phyloP scores from a whole-genome alignment of 2,113 vertebrate genomes.

The Bujurquina vittata region DNA sequence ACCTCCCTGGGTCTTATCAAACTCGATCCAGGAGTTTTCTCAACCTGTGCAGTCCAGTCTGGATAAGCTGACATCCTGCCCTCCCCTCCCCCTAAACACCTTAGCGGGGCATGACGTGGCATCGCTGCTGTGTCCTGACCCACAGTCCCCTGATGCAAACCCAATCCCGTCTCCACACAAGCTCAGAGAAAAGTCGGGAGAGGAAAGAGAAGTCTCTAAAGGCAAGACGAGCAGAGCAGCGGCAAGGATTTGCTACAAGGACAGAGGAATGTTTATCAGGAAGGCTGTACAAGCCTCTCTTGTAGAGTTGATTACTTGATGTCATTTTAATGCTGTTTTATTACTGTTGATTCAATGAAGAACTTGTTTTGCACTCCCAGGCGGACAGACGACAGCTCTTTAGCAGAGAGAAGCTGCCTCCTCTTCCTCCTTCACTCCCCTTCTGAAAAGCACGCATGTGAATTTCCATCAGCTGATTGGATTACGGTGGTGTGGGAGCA shows the following conservation, averaged over 20 bases:
- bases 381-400: slow-evolving; percentile 62
- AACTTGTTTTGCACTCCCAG: slow-evolving; percentile 78
- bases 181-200: slow-evolving; percentile 42
- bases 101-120: slow-evolving; percentile 22
- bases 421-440: slow-evolving; percentile 43
- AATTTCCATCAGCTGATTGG: slow-evolving; percentile 64
- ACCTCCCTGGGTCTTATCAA: slow-evolving; percentile 63
- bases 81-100: background rate
- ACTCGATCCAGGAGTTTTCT: slow-evolving; percentile 66
- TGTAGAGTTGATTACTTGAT: slow-evolving; percentile 80
- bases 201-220: slow-evolving; percentile 37
- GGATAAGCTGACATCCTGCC: slow-evolving; percentile 74
- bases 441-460: slow-evolving; percentile 62
- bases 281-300: slow-evolving; percentile 62
- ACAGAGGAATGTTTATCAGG: slow-evolving; percentile 74
- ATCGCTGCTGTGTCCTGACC: slow-evolving; percentile 40
- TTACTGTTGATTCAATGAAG: slow-evolving; percentile 79
- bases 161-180: slow-evolving; percentile 23
- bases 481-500: slow-evolving; percentile 56
- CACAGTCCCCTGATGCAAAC: slow-evolving; percentile 33
- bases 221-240: slow-evolving; percentile 44
- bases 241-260: slow-evolving; percentile 61
- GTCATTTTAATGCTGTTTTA: slow-evolving; percentile 80
- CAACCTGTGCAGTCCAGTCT: slow-evolving; percentile 82
- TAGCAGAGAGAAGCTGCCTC: slow-evolving; percentile 67